Conservation (phyloP, 1,140 invertebrate species). For the Agraylea sexmaculata region DNA sequence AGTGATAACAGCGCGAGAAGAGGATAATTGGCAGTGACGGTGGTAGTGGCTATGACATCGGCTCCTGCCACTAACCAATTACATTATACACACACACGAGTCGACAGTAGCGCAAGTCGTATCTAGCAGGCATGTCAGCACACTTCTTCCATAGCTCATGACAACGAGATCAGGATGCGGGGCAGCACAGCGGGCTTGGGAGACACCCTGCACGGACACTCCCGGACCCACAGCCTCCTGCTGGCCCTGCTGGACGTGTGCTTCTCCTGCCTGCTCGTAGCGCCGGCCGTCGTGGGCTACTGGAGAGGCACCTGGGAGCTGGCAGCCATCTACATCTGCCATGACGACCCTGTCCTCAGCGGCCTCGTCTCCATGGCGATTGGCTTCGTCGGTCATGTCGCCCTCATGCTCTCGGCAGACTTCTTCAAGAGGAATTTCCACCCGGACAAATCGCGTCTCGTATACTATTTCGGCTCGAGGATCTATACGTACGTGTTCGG, state of each 20-base stretch:
- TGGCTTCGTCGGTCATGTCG: constrained; percentile 53
- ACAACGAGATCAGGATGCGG: constrained; percentile 43
- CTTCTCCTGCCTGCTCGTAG: constrained; percentile 58
- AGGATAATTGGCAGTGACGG: neutral
- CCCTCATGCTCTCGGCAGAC: constrained; percentile 55
- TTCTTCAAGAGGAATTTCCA: constrained; percentile 46
- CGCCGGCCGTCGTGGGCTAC: constrained; percentile 69
- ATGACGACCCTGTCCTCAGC: constrained; percentile 44
- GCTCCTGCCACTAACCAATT: neutral
- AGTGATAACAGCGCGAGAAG: neutral
- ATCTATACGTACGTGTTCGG: constrained; percentile 63
- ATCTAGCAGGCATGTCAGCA: too few relatives aligned
- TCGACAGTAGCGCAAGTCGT: neutral
- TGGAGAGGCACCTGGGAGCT: constrained; percentile 78
- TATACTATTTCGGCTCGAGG: constrained; percentile 59
- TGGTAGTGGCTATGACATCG: neutral
- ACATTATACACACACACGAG: neutral
- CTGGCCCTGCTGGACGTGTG: constrained; percentile 56
- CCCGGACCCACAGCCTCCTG: constrained; percentile 43
- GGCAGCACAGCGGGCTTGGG: constrained; percentile 45
- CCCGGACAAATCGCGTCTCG: constrained; percentile 52
- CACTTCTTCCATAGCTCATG: too few relatives aligned
- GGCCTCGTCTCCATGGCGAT: constrained; percentile 52
- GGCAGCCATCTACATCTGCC: constrained; percentile 58
- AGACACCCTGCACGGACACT: constrained; percentile 37